phyloP scores from a whole-genome alignment of 2,888 invertebrate genomes.

The Odiellus spinosus region DNA sequence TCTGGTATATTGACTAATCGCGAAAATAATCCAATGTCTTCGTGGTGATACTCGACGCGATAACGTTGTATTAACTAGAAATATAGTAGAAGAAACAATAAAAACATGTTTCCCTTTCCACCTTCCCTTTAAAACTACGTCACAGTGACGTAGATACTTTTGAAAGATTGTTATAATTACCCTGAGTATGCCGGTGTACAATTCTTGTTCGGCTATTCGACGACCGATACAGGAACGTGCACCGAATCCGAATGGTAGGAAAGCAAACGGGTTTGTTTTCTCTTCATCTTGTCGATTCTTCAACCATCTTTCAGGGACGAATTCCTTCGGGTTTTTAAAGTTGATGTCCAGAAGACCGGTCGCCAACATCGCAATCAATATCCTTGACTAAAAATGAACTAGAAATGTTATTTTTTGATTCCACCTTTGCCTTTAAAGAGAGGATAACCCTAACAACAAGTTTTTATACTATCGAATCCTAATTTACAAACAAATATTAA shows the following conservation, averaged over 20 bases:
- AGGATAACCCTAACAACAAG: no score
- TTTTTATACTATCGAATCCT: no score
- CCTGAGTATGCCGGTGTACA: no score
- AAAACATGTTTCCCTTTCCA: no score
- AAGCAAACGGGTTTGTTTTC: constrained; percentile 32
- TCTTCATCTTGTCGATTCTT: constrained; percentile 25
- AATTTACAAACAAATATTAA: no score
- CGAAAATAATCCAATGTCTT: neutral
- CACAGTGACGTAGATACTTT: no score
- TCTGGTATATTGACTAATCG: neutral
- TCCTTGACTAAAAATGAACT: no score
- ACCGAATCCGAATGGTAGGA: constrained; percentile 37
- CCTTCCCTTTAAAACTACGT: no score
- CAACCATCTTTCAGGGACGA: constrained; percentile 35
- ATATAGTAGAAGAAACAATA: no score
- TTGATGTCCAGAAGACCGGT: constrained; percentile 47
- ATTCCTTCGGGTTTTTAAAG: constrained; percentile 29
- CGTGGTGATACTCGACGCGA: neutral
- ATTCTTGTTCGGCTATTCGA: constrained; percentile 36
- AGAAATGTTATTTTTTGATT: no score
- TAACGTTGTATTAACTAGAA: neutral
- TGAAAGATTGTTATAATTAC: no score
- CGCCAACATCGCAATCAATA: constrained; percentile 36
- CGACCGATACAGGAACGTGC: constrained; percentile 36
- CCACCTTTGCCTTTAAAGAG: no score